Conservation (phyloP, 2,888 invertebrate species). For the Lymantria dispar region DNA sequence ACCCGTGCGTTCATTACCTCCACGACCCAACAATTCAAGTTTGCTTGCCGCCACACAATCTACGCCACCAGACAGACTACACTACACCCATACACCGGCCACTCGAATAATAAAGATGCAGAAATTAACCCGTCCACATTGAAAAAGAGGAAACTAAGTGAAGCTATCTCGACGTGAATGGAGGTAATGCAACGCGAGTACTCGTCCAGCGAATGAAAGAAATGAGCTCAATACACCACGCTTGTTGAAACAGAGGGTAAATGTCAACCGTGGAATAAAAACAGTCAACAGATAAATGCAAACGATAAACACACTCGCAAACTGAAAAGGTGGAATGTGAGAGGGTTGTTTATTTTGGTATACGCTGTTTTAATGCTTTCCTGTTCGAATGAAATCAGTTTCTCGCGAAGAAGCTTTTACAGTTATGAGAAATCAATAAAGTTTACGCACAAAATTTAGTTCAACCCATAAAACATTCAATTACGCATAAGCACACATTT, state of each 20-base stretch:
- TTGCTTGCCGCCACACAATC: slow-evolving; percentile 81
- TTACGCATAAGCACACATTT: slow-evolving; percentile 82
- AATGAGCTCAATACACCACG: slow-evolving; percentile 58
- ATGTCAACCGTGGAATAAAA: slow-evolving; percentile 80
- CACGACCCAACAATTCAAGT: slow-evolving; percentile 81
- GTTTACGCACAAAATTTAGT: slow-evolving; percentile 69
- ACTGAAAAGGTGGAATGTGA: slow-evolving; percentile 69
- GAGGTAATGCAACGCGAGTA: slow-evolving; percentile 75
- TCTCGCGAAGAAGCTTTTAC: slow-evolving; percentile 29
- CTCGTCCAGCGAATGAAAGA: slow-evolving; percentile 77
- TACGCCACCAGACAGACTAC: slow-evolving; percentile 74
- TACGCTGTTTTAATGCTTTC: slow-evolving; percentile 14
- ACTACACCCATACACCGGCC: slow-evolving; percentile 66
- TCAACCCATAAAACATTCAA: slow-evolving; percentile 80
- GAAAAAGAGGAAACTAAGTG: slow-evolving; percentile 81
- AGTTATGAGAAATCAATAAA: slow-evolving; percentile 65
- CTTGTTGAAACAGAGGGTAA: slow-evolving; percentile 78
- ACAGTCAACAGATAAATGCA: slow-evolving; percentile 82
- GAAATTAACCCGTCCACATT: slow-evolving; percentile 77
- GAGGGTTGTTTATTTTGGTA: slow-evolving; percentile 57
- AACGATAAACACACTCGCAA: slow-evolving; percentile 76
- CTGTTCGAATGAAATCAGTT: slow-evolving; percentile 35
- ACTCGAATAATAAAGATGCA: slow-evolving; percentile 82
- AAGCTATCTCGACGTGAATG: slow-evolving; percentile 79
- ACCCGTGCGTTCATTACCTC: slow-evolving; percentile 81